Conservation (phyloP, 2,113 vertebrate species). For the Collichthys lucidus region DNA sequence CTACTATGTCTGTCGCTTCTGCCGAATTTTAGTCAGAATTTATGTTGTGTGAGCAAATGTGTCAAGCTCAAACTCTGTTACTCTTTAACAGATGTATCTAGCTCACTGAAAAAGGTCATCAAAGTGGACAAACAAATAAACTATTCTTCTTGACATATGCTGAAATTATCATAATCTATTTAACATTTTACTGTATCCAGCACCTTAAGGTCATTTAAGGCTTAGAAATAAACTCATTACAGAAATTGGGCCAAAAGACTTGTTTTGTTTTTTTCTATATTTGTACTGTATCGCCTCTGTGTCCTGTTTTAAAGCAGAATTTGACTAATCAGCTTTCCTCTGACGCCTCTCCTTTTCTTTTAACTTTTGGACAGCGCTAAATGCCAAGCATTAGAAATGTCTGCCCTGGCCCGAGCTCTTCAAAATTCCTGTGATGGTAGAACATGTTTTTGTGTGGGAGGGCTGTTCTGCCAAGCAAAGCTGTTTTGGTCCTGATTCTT, state of each 20-base stretch:
- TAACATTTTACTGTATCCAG: neutral
- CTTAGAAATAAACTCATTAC: neutral
- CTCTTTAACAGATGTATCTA: too few species aligned
- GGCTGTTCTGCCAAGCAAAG: slow-evolving; percentile 83
- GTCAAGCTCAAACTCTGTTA: neutral
- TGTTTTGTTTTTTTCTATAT: slow-evolving; percentile 29
- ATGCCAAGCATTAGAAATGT: slow-evolving; percentile 78
- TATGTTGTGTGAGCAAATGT: neutral
- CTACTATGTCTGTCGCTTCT: neutral
- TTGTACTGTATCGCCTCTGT: slow-evolving; percentile 27
- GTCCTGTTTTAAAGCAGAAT: slow-evolving; percentile 45
- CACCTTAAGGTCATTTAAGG: neutral
- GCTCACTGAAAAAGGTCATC: neutral
- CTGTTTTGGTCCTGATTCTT: slow-evolving; percentile 81
- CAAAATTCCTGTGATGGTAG: slow-evolving; percentile 78
- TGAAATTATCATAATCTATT: neutral
- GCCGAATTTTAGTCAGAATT: neutral
- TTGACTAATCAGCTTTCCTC: slow-evolving; percentile 67
- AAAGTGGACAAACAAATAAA: neutral
- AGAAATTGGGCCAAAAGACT: neutral
- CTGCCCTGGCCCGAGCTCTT: slow-evolving; percentile 74
- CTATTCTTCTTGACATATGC: too few species aligned
- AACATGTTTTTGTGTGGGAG: slow-evolving; percentile 86
- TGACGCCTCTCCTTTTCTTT: slow-evolving; percentile 50
- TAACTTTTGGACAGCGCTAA: slow-evolving; percentile 71